Conservation (phyloP, 53 echinoderm and acorn worm species). For the Actinopyga echinites region DNA sequence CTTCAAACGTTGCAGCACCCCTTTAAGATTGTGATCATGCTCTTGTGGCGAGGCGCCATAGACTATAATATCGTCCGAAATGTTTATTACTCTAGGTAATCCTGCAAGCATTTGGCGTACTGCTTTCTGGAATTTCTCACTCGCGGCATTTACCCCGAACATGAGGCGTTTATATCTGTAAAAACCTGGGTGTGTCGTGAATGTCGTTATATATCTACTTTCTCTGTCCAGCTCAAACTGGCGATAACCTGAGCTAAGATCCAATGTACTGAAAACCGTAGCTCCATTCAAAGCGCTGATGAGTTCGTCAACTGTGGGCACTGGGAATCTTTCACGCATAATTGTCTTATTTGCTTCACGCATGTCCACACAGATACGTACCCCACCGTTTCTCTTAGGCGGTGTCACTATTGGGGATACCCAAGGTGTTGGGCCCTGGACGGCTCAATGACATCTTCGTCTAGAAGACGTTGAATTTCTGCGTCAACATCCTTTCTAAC, state of each 20-base stretch:
- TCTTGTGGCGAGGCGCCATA: background rate
- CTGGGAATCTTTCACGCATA: background rate
- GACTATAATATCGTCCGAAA: background rate
- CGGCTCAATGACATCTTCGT: background rate
- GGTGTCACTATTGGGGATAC: background rate
- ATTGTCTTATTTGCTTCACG: background rate
- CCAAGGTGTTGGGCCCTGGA: background rate
- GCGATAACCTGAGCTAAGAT: conserved; percentile 58
- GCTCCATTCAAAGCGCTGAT: conserved; percentile 52
- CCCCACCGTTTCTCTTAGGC: background rate
- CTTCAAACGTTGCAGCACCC: background rate
- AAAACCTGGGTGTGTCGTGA: background rate
- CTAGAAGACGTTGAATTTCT: background rate
- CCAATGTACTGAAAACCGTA: conserved; percentile 67
- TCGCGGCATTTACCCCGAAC: background rate
- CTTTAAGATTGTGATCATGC: background rate
- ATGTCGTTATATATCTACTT: background rate
- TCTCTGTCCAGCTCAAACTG: too few species aligned
- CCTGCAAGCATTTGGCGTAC: background rate
- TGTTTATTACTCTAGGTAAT: background rate
- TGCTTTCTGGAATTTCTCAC: background rate
- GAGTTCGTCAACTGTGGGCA: conserved; percentile 50
- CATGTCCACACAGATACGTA: background rate
- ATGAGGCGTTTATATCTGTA: background rate
- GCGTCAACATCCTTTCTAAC: background rate